Conservation (phyloP, 1,140 invertebrate species). For the Drosophila bocki region DNA sequence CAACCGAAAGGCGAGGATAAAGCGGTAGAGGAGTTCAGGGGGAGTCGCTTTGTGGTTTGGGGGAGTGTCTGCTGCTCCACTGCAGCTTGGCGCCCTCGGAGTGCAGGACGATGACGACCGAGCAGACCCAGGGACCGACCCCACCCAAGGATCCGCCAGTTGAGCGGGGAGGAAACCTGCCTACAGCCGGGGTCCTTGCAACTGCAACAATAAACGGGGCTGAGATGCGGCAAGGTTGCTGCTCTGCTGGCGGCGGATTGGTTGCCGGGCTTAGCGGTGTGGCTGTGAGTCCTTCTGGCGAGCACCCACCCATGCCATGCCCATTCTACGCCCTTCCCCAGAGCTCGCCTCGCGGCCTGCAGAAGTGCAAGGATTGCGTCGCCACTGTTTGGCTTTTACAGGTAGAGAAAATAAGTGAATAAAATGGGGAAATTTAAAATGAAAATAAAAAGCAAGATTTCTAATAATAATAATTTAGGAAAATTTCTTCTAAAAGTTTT, state of each 20-base stretch:
- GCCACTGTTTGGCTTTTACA: conserved; percentile 56
- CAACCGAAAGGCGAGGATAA: background rate
- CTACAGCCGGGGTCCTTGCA: conserved; percentile 46
- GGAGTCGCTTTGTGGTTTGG: conserved; percentile 1
- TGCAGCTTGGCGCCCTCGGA: conserved; percentile 34
- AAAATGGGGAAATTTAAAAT: background rate
- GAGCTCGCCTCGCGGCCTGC: conserved; percentile 60
- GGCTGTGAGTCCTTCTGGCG: conserved; percentile 41
- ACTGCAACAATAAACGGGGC: conserved; percentile 46
- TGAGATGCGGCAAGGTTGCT: conserved; percentile 54
- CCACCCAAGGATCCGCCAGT: background rate
- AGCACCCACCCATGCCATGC: background rate
- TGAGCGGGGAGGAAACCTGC: conserved; percentile 11
- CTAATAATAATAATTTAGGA: no score
- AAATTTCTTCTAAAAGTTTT: background rate
- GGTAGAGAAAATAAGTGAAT: background rate
- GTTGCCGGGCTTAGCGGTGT: conserved; percentile 59
- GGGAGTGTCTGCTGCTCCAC: conserved; percentile 31
- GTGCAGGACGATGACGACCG: conserved; percentile 30
- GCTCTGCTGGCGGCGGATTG: conserved; percentile 71
- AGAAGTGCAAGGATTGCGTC: conserved; percentile 83
- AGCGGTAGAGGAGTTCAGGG: background rate
- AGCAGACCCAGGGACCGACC: conserved; percentile 2
- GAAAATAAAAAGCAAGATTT: background rate
- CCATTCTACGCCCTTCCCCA: background rate